Evolutionary conservation across 1,140 invertebrate genomes (phyloP).

Genomic region (Meloidogyne floridensis): DNA sequence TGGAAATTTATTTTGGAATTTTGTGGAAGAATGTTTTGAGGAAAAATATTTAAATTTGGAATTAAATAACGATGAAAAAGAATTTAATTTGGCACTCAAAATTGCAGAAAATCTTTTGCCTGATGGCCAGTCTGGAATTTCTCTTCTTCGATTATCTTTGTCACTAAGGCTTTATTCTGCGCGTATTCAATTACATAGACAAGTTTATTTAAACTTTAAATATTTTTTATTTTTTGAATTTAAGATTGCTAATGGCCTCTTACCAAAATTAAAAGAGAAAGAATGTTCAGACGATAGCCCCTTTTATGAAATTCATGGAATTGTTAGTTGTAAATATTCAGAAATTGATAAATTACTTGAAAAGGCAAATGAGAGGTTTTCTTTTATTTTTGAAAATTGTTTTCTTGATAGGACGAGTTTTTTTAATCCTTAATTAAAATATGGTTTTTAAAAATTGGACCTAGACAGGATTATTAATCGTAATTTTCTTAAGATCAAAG

Average conservation of each 20-base stretch:
- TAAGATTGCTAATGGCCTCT: conserved; percentile 10
- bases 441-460: too few species aligned
- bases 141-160: conserved; percentile 58
- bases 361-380: conserved; percentile 27
- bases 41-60: conserved; percentile 35
- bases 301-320: conserved; percentile 12
- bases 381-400: conserved; percentile 11
- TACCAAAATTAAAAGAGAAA: conserved; percentile 37
- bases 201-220: conserved; percentile 37
- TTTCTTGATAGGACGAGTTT: neutral
- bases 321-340: conserved; percentile 8
- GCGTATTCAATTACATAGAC: conserved; percentile 55
- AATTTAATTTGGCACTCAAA: conserved; percentile 56
- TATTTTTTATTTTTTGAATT: neutral
- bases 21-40: neutral
- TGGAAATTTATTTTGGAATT: conserved; percentile 22
- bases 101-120: conserved; percentile 34
- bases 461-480: too few species aligned
- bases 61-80: conserved; percentile 35
- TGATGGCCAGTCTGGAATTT: conserved; percentile 26
- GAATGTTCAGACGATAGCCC: neutral
- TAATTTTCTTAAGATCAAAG: too few species aligned
- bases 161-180: conserved; percentile 60
- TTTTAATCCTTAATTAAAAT: neutral
- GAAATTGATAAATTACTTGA: conserved; percentile 16